Evolutionary conservation across 64 coral and sea anemone genomes (phyloP).

Genomic region (Porites lutea): DNA sequence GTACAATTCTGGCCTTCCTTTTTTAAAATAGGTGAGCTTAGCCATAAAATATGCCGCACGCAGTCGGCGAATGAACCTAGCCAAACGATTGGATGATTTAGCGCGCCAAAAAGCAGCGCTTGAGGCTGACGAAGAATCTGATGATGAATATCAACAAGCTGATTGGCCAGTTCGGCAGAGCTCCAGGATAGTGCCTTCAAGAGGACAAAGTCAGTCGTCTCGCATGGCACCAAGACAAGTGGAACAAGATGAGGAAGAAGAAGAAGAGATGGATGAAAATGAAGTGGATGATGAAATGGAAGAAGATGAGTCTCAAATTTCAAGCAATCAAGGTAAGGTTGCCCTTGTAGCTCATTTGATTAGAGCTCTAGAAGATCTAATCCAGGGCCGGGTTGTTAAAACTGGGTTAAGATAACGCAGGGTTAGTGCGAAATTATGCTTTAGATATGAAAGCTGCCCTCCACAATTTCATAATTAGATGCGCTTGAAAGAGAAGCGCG

Average conservation of each 20-base stretch:
- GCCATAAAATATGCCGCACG: constrained; percentile 96
- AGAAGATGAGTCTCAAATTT: constrained; percentile 41
- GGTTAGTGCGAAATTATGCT: no score
- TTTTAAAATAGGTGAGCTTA: constrained; percentile 83
- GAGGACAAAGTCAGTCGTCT: not conserved
- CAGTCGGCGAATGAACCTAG: constrained; percentile 89
- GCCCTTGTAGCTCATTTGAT: no score
- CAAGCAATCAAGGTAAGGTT: constrained; percentile 42
- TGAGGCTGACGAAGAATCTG: constrained; percentile 66
- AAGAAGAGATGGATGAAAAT: constrained; percentile 66
- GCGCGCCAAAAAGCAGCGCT: constrained; percentile 84
- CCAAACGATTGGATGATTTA: constrained; percentile 79
- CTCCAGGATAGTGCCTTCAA: not conserved
- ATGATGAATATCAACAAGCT: constrained; percentile 54
- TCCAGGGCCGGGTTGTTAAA: no score
- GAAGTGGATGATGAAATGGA: constrained; percentile 54
- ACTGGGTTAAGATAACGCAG: no score
- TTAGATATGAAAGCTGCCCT: no score
- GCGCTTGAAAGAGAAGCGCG: no score
- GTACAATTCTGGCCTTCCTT: not conserved
- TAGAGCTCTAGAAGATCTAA: no score
- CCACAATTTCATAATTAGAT: no score
- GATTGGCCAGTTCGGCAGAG: not conserved
- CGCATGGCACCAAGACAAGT: not conserved
- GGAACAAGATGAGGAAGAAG: constrained; percentile 32